A percentile compares a stretch with the other conserved stretches of the same genome.
Conservation (phyloP, 2,888 invertebrate species). For the Corythucha ciliata region DNA sequence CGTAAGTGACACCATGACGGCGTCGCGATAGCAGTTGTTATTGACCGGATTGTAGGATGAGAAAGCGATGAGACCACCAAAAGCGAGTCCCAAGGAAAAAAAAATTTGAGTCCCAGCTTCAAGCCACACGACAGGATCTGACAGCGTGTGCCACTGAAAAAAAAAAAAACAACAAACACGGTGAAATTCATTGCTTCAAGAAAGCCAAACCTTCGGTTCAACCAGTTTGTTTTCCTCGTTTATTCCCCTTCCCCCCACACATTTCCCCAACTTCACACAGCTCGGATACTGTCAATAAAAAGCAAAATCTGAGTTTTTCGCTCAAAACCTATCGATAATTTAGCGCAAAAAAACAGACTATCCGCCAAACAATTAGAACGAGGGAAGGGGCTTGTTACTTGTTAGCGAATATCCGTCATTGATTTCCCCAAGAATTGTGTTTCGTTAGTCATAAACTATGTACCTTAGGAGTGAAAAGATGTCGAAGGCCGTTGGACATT, state of each 20-base stretch:
- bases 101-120: conserved; percentile 97
- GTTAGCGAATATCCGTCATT: background rate
- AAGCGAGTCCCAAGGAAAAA: conserved; percentile 89
- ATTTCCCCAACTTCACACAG: too few relatives aligned
- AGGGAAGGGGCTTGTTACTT: too few relatives aligned
- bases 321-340: background rate
- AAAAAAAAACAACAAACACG: too few relatives aligned
- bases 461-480: conserved; percentile 81
- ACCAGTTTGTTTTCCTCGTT: too few relatives aligned
- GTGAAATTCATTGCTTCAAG: too few relatives aligned
- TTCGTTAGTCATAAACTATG: conserved; percentile 12
- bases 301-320: background rate
- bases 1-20: conserved; percentile 81
- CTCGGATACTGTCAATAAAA: too few relatives aligned
- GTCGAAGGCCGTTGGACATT: conserved; percentile 73
- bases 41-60: conserved; percentile 94
- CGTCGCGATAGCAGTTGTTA: conserved; percentile 92
- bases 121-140: conserved; percentile 92
- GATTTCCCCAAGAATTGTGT: too few relatives aligned
- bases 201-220: too few relatives aligned
- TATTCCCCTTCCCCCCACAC: too few relatives aligned
- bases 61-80: conserved; percentile 92
- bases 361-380: background rate
- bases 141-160: conserved; percentile 68
- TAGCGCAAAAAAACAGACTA: conserved; percentile 1